A percentile compares a stretch with the other conserved stretches of the same genome.
These are phyloP conservation scores for Hofmannophila pseudospretella DNA, from an alignment of 2,888 invertebrate species.

Conservation along the genomic window DNA sequence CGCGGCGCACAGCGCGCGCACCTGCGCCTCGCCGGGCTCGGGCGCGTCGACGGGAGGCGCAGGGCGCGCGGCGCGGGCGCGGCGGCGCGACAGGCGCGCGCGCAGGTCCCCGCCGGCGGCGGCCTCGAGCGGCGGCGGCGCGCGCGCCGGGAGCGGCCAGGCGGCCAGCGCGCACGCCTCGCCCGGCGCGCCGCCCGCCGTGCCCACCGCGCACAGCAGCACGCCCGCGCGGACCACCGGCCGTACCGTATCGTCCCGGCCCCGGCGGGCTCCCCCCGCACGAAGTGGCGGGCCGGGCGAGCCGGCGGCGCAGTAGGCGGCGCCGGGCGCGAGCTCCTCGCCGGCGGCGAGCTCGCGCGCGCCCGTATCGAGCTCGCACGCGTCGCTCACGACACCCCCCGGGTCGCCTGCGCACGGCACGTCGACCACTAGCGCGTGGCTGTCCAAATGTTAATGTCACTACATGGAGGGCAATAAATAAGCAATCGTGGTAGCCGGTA, in stretches of 20 bases:
- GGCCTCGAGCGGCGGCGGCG: constrained; percentile 10
- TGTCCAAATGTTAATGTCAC: constrained; percentile 13
- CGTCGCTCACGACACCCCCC: background rate
- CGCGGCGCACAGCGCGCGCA: constrained; percentile 19
- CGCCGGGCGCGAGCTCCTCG: background rate
- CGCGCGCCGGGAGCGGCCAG: constrained; percentile 29
- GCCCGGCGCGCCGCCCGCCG: constrained; percentile 20
- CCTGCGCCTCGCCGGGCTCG: constrained; percentile 5
- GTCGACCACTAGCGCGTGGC: constrained; percentile 29
- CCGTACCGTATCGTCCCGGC: background rate
- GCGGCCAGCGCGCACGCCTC: constrained; percentile 24
- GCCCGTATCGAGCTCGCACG: background rate
- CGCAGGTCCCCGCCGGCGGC: constrained; percentile 19
- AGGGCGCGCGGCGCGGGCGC: constrained; percentile 15
- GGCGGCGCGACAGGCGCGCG: constrained; percentile 15
- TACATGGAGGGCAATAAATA: background rate
- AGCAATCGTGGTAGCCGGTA: background rate
- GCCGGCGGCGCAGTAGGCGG: background rate
- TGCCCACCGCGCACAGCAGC: constrained; percentile 14
- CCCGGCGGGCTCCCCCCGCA: background rate
- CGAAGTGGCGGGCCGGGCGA: background rate
- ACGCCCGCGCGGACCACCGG: background rate
- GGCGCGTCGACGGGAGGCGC: constrained; percentile 17
- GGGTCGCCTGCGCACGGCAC: constrained; percentile 15
- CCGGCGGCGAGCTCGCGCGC: background rate